Base-by-base conservation (phyloP, 2,888 invertebrate species). In the Acrobeloides nanus region DNA sequence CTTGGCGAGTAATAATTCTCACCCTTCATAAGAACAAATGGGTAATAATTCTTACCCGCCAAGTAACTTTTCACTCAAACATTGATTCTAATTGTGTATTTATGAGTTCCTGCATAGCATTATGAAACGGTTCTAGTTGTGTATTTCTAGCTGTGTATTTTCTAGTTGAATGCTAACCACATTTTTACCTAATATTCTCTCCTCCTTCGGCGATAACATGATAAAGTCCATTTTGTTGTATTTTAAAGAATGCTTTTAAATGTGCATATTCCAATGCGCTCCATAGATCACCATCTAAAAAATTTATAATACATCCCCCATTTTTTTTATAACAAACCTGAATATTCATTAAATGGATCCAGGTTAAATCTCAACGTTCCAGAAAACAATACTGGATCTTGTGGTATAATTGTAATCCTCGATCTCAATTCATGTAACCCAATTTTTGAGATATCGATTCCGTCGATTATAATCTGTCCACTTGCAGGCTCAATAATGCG, bases 131-230 rank as follows among this genome's bases (percentile, higher is more conserved):
- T n/a, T n/a, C n/a, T n/a, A n/a, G n/a, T n/a, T n/a, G n/a, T n/a
- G n/a, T n/a, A n/a, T n/a, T n/a, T n/a, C n/a, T n/a, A n/a, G n/a
- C n/a, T n/a, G n/a, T n/a, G n/a, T n/a, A n/a, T 33, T 8, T 15
- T 26, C 26, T 24, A 0, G n/a, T 52, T 52, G 31, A n/a, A 17
- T 3, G 29, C n/a, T 15, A 15, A 50, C 21, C 17, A 20, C 21
- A 21, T 17, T 21, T 23, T 53, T 45, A 74, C 74, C 78, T 78
- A 50, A 79, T 67, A 78, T 92, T 93, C 73, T 87, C 87, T 34
- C 92, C 92, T 44, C 89, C 89, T 76, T 93, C 92, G 1, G 84
- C 78, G 44, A 90, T 82, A 76, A 85, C 84, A 75, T 89, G 85
- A 54, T 82, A 80, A 37, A 93, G 80, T 7, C 86, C 86, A 46